Conservation (phyloP, 2,888 invertebrate species). For the Boloria selene region DNA sequence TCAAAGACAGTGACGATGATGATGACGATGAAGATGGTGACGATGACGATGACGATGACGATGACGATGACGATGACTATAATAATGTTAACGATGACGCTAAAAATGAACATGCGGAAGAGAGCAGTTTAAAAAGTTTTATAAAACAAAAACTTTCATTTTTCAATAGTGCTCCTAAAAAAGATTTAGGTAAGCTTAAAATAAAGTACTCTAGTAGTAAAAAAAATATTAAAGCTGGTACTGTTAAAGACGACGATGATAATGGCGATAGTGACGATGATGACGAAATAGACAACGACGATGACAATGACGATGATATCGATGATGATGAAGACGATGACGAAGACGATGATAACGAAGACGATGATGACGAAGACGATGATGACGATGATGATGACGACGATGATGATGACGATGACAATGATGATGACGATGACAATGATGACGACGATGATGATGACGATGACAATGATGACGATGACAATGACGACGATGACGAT, state of each 20-base stretch:
- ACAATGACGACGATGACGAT: constrained; percentile 58
- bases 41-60: constrained; percentile 68
- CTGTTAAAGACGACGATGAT: constrained; percentile 68
- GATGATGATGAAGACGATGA: constrained; percentile 59
- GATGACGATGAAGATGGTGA: constrained; percentile 72
- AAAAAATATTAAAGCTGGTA: constrained; percentile 47
- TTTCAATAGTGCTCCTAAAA: constrained; percentile 58
- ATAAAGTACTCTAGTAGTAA: constrained; percentile 37
- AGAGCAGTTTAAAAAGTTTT: constrained; percentile 48
- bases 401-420: constrained; percentile 63
- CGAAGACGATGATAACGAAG: constrained; percentile 75
- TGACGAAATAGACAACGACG: constrained; percentile 53
- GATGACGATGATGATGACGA: constrained; percentile 73
- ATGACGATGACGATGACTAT: constrained; percentile 58
- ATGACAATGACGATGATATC: constrained; percentile 71
- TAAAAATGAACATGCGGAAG: constrained; percentile 67
- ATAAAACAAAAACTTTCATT: constrained; percentile 31
- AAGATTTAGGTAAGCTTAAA: constrained; percentile 46
- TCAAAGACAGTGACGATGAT: constrained; percentile 73
- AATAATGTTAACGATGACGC: constrained; percentile 70
- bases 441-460: constrained; percentile 58
- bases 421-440: constrained; percentile 67
- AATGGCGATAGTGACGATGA: constrained; percentile 68
- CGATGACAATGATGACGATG: constrained; percentile 74
- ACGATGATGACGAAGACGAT: constrained; percentile 67